Percentiles rank a stretch among this genome's conserved stretches.
Conservation (phyloP, 2,797 vertebrate species). For the Euthynnus affinis region DNA sequence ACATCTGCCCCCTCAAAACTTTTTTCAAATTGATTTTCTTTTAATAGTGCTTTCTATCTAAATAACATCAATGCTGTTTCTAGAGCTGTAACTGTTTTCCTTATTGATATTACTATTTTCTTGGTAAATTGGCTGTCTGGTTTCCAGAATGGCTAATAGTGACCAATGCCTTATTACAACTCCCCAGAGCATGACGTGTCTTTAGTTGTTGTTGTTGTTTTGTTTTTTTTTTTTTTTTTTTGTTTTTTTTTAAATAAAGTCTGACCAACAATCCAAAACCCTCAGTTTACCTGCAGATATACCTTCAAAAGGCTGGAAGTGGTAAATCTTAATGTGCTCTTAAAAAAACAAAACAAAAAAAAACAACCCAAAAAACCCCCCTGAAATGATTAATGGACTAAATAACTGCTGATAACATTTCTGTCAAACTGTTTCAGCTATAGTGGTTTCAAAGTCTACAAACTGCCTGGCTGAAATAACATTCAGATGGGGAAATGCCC, state of each 20-base stretch:
- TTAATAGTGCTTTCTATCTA: too few relatives aligned
- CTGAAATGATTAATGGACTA: background rate
- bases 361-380: too few relatives aligned
- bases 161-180: background rate
- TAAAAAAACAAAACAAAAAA: too few relatives aligned
- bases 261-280: too few relatives aligned
- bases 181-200: too few relatives aligned
- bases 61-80: background rate
- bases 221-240: too few relatives aligned
- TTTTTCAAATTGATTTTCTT: background rate
- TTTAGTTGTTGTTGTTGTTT: background rate
- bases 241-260: too few relatives aligned
- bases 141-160: background rate
- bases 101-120: background rate
- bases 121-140: background rate
- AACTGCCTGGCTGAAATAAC: background rate
- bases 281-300: too few relatives aligned
- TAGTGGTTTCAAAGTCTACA: background rate
- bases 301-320: background rate
- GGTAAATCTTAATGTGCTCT: too few relatives aligned
- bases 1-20: too few relatives aligned
- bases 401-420: background rate
- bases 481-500: background rate
- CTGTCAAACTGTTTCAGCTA: background rate
- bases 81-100: background rate